phyloP scores from a whole-genome alignment of 1,140 invertebrate species.

The Sycophaga agraensis region DNA sequence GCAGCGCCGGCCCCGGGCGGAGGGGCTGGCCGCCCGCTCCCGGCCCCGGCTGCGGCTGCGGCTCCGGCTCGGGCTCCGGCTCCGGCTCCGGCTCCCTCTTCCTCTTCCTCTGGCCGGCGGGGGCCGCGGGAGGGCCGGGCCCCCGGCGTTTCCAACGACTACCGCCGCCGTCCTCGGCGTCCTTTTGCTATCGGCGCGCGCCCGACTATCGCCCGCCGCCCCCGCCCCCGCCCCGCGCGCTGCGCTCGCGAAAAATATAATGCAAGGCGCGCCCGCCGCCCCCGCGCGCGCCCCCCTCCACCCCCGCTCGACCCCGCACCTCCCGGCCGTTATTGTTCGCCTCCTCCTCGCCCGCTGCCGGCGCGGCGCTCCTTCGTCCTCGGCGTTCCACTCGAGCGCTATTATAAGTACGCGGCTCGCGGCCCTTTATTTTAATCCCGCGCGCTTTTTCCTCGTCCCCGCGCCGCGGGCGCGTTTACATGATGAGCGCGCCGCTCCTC shows the following conservation, averaged over 20 bases:
- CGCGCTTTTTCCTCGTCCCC: not conserved
- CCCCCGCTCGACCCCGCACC: not conserved
- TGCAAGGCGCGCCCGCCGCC: conserved; percentile 7
- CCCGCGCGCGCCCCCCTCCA: not conserved
- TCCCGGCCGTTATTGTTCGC: no score
- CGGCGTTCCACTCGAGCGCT: no score
- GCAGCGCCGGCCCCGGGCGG: conserved; percentile 34
- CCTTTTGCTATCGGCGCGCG: conserved; percentile 42
- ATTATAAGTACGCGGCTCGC: conserved; percentile 17
- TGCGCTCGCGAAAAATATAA: conserved; percentile 17
- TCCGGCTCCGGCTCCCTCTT: no score
- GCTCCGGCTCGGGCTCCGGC: conserved; percentile 30
- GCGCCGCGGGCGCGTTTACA: conserved; percentile 1
- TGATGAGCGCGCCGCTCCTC: not conserved
- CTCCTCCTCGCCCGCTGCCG: not conserved
- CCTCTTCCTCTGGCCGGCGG: conserved; percentile 6
- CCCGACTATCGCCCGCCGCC: conserved; percentile 36
- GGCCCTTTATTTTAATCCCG: conserved; percentile 31
- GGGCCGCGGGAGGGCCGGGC: no score
- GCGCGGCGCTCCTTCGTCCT: no score
- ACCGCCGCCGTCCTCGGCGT: conserved; percentile 37
- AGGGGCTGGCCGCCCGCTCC: no score
- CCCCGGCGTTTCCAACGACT: conserved; percentile 33
- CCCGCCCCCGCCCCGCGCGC: not conserved
- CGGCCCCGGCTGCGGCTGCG: no score